A percentile compares a stretch with the other conserved stretches of the same genome.
These are phyloP conservation scores for Orchestia grillus DNA, from an alignment of 1,140 invertebrate species.

Conservation along the genomic window DNA sequence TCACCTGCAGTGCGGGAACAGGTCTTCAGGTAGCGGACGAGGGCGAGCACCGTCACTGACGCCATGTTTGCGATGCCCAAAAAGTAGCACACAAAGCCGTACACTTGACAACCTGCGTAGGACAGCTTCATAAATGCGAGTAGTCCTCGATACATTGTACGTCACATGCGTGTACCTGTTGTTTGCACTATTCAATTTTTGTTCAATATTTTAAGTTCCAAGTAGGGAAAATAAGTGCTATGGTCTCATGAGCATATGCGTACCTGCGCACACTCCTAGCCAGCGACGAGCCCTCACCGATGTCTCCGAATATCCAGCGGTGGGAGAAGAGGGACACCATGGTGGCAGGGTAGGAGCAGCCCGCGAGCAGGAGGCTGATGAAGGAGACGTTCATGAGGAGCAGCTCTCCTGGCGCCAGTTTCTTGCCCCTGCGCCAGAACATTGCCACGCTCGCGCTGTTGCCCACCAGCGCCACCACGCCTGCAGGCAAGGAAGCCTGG, in stretches of 20 bases:
- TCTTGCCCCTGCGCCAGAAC: constrained; percentile 60
- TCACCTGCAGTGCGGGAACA: constrained; percentile 67
- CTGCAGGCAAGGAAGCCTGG: not conserved
- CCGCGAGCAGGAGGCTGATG: constrained; percentile 69
- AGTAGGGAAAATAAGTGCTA: no score
- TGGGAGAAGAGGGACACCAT: constrained; percentile 68
- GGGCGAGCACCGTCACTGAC: constrained; percentile 67
- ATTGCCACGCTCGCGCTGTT: constrained; percentile 62
- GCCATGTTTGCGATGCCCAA: constrained; percentile 68
- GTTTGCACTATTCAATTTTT: no score
- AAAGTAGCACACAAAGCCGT: constrained; percentile 69
- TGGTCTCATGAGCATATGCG: no score
- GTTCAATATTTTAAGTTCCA: no score
- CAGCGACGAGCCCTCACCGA: no score
- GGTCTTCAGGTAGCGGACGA: constrained; percentile 68
- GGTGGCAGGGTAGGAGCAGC: constrained; percentile 69
- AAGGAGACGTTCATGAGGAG: constrained; percentile 69
- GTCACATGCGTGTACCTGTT: no score
- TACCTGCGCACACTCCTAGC: no score
- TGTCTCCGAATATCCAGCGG: constrained; percentile 68
- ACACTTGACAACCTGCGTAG: constrained; percentile 62
- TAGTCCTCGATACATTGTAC: no score
- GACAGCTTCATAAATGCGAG: not conserved
- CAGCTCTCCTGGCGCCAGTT: constrained; percentile 66
- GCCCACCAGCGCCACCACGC: constrained; percentile 59